Conservation (phyloP, 2,113 vertebrate genomes). For the Galemys pyrenaicus region DNA sequence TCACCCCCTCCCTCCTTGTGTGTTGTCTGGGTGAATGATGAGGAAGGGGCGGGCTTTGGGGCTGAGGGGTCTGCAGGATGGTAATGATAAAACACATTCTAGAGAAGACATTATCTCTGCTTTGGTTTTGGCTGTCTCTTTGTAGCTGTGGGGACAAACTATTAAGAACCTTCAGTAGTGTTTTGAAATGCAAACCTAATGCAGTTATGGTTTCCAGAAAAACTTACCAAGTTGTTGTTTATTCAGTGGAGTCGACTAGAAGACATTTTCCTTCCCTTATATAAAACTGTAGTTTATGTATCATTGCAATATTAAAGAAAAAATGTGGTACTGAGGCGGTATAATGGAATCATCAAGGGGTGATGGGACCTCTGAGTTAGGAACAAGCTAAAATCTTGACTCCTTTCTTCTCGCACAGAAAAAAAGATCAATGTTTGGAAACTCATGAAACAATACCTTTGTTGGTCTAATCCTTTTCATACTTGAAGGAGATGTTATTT, state of each 20-base stretch:
- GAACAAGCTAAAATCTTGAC: not conserved
- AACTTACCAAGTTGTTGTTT: not conserved
- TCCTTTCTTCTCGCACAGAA: not conserved
- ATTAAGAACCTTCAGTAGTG: not conserved
- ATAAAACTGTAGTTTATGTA: not conserved
- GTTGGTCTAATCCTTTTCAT: slow-evolving; percentile 14
- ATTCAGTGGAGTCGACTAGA: not conserved
- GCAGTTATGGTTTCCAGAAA: slow-evolving; percentile 19
- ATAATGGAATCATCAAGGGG: not conserved
- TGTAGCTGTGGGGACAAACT: not conserved
- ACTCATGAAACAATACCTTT: not conserved
- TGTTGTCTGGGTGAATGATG: not conserved
- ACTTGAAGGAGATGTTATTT: not conserved
- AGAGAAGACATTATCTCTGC: not conserved
- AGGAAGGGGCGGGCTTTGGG: not conserved
- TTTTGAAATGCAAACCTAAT: slow-evolving; percentile 22
- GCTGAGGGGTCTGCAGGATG: not conserved
- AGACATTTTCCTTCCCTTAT: not conserved
- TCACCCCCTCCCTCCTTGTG: not conserved
- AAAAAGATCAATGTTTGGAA: not conserved
- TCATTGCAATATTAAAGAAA: not conserved
- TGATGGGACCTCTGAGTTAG: not conserved
- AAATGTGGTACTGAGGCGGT: not conserved
- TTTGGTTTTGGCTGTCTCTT: not conserved
- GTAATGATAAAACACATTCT: not conserved